These are phyloP conservation scores for Dastarcus helophoroides DNA, from an alignment of 2,888 invertebrate species.

Conservation along the genomic window DNA sequence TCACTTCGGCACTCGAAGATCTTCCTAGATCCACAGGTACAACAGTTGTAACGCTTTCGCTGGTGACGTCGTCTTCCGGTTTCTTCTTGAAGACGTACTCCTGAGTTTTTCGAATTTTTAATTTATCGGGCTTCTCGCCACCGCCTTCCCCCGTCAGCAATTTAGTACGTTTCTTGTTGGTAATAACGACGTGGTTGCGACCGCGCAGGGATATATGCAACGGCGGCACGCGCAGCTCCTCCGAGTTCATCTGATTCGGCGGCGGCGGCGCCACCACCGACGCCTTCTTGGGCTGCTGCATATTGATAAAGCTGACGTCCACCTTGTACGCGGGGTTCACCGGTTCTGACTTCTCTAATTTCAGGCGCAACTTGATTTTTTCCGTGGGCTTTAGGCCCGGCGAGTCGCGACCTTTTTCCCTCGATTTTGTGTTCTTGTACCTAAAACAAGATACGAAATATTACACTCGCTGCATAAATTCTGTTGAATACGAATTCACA, in stretches of 20 bases:
- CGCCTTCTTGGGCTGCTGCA: constrained; percentile 40
- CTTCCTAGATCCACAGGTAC: too few species aligned
- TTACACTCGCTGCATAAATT: too few species aligned
- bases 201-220: constrained; percentile 78
- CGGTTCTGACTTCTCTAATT: constrained; percentile 74
- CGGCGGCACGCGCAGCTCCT: constrained; percentile 76
- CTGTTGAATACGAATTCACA: too few species aligned
- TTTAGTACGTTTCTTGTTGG: constrained; percentile 49
- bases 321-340: constrained; percentile 70
- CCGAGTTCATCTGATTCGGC: constrained; percentile 26
- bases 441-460: too few species aligned
- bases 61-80: constrained; percentile 5
- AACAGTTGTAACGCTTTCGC: constrained; percentile 5
- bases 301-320: constrained; percentile 61
- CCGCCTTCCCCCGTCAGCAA: constrained; percentile 9
- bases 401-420: constrained; percentile 31
- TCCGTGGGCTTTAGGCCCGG: constrained; percentile 44
- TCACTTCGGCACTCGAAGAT: constrained; percentile 10
- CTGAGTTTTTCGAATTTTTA: constrained; percentile 9
- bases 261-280: constrained; percentile 17
- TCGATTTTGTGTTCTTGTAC: constrained; percentile 11
- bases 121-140: constrained; percentile 9
- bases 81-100: constrained; percentile 7
- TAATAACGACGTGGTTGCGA: constrained; percentile 75
- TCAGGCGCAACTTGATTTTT: constrained; percentile 71